Base-by-base conservation (phyloP, 2,797 vertebrate genomes). In the Chromis chromis region DNA sequence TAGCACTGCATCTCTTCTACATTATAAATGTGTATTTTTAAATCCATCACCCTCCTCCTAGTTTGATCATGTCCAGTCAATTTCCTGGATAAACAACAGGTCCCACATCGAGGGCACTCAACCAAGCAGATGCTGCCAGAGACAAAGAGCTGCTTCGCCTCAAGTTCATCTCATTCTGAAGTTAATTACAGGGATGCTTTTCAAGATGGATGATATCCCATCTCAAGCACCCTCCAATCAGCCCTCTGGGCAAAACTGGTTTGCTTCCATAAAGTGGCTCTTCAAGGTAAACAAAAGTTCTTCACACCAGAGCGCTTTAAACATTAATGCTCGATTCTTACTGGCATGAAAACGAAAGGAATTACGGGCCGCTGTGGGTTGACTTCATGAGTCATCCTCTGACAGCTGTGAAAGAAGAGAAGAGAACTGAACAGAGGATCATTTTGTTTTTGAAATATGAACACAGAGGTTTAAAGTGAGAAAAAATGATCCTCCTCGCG, bases 161-260 rank as follows among this genome's bases (percentile, higher is more conserved):
- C 53, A 27, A 64, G 65, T 74, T 74, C 59, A 73, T 77, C 33
- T 70, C 11, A 54, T 75, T 72, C 39, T 27, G 13, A 59, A 60
- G 62, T 82, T 78, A 85, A 86, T 81, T 88, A 78, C 64, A 69
- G 28, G 33, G 68, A 66, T 44, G 53, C 59, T 53, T 75, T 70
- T 64, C 42, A 54, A 64, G 63, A 72, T 61, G 39, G 50, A 54
- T 73, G 65, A 74, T 14, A 76, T 56, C 42, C 58, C 53, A 63
- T 64, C 27, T 78, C 27, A 21, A 72, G 76, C 6, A 0, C 33
- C 58, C 75, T 86, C 66, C 55, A 50, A 76, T 77, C 72, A 80
- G 65, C 55, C 58, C 21, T 25, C 49, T 21, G n/a, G 71, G 57
- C 9, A 25, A 28, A 31, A 50, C 46, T 40, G 48, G n/a, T 60